Evolutionary conservation across 2,888 invertebrate genomes (phyloP), one percentile per base, ranked within the genome.

Genomic region (Loripinus fragilis): DNA sequence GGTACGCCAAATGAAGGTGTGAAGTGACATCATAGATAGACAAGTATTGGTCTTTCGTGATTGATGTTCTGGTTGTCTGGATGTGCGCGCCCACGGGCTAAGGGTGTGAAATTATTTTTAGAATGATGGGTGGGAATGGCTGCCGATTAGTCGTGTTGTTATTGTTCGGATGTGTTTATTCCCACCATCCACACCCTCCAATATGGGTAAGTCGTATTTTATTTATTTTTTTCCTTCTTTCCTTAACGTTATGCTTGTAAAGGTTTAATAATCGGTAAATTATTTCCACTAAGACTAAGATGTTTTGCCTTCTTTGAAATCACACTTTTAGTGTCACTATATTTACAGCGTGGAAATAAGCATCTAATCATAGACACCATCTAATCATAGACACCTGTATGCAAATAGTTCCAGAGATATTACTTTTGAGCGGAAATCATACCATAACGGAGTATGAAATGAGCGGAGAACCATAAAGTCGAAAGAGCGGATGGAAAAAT

Each of bases 81-180:
- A 52, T 52, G 25, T 52, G 52, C 25, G 52, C 25, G 52, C 52
- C 52, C 52, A 52, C 25, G 52, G 52, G 25, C 52, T 25, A n/a
- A n/a, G 52, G 23, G 52, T 52, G 52, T 52, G 10, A 52, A 2
- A 52, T 23, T 25, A 10, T 25, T n/a, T n/a, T 5, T n/a, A 12
- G 25, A 5, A 52, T 10, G 12, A 52, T 52, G 52, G 52, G 52
- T 52, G 52, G 52, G 25, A 8, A 52, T 52, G 52, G 25, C 5
- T 25, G 10, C 3, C 25, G 52, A n/a, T 7, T 52, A 52, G 7
- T 52, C 25, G 7, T 52, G 52, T 52, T 12, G 52, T 52, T 52
- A 17, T n/a, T 52, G 23, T 8, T 52, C 12, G 52, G 52, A 52
- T 25, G 23, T 25, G 52, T 25, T 20, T 25, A 8, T 5, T 23